A percentile compares a stretch with the other conserved stretches of the same genome.
These are phyloP conservation scores for Pammene fasciana DNA, from an alignment of 2,888 invertebrate genomes.

Conservation along the genomic window DNA sequence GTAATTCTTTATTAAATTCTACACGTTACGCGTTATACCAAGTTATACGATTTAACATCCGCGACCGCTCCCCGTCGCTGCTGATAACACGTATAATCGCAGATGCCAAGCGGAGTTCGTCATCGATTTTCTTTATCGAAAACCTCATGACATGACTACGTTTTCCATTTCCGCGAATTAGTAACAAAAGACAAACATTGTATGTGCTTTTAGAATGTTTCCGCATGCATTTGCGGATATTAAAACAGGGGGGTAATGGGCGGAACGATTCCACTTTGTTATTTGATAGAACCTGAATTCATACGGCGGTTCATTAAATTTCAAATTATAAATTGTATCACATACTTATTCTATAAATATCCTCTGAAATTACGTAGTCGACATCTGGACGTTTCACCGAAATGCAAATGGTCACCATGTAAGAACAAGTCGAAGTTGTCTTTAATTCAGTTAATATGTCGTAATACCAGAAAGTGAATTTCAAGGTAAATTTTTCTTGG, in stretches of 20 bases:
- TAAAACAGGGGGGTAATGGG: not conserved
- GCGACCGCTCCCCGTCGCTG: constrained; percentile 51
- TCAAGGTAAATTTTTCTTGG: not conserved
- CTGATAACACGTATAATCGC: constrained; percentile 45
- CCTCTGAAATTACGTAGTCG: too few relatives aligned
- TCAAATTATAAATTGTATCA: too few relatives aligned
- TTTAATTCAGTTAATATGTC: not conserved
- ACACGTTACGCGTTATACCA: too few relatives aligned
- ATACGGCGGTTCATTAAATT: too few relatives aligned
- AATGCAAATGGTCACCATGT: not conserved
- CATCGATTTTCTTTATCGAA: constrained; percentile 60
- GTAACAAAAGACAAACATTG: constrained; percentile 21
- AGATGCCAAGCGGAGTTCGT: constrained; percentile 56
- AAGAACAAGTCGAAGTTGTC: constrained; percentile 3
- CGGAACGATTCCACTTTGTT: not conserved
- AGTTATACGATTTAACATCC: constrained; percentile 14
- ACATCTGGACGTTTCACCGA: too few relatives aligned
- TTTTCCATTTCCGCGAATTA: constrained; percentile 35
- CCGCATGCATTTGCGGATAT: constrained; percentile 13
- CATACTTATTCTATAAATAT: too few relatives aligned
- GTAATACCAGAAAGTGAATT: not conserved
- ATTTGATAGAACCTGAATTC: not conserved
- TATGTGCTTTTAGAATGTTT: not conserved
- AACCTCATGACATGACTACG: constrained; percentile 38
- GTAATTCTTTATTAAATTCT: not conserved